Evolutionary conservation across 2,888 invertebrate species (phyloP).

Genomic region (Ormyrus pomaceus): DNA sequence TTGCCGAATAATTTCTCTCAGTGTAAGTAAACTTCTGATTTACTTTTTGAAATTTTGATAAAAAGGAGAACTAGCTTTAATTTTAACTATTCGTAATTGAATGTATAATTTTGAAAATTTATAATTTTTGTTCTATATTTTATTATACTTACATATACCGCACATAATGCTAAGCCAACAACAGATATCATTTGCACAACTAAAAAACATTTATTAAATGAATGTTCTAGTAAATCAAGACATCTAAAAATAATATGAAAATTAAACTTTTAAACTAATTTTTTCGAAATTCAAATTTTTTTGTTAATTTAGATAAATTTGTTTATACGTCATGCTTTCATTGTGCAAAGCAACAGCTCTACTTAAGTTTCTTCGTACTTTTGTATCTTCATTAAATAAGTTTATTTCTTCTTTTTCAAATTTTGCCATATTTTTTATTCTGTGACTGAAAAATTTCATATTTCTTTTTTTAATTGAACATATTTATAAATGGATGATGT

Average conservation of each 20-base stretch:
- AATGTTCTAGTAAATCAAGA: neutral
- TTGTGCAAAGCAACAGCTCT: constrained; percentile 18
- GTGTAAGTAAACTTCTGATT: too few species aligned
- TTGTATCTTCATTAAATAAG: neutral
- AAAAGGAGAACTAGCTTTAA: too few species aligned
- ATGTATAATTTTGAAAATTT: too few species aligned
- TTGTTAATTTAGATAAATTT: neutral
- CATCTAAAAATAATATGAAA: neutral
- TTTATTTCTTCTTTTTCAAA: neutral
- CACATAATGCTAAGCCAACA: neutral
- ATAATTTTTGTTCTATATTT: too few species aligned
- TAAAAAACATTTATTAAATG: constrained; percentile 12
- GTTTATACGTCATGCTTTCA: constrained; percentile 11
- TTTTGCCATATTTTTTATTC: neutral
- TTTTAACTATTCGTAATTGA: too few species aligned
- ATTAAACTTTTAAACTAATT: neutral
- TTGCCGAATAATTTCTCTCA: too few species aligned
- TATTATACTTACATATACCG: constrained; percentile 4
- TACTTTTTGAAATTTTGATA: too few species aligned
- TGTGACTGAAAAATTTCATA: neutral
- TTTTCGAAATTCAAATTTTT: neutral
- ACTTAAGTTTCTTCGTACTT: neutral
- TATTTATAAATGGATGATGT: too few species aligned
- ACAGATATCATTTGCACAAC: neutral
- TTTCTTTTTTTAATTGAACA: too few species aligned